Base-by-base conservation (phyloP, 2,113 vertebrate genomes). In the Pristiophorus japonicus region DNA sequence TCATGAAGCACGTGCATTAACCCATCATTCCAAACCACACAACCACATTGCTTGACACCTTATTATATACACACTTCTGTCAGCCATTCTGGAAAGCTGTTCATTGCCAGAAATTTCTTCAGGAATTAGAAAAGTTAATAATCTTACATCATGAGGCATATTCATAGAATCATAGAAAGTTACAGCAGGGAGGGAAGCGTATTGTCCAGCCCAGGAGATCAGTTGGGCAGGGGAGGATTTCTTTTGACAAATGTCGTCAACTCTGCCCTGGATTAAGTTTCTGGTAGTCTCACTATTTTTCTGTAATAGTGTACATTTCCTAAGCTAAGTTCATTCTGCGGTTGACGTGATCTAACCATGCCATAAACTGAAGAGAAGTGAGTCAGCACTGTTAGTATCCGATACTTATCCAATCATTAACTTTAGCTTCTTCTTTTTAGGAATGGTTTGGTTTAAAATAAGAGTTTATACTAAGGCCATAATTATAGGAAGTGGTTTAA, bases 1-100 rank as follows among this genome's bases (percentile, higher is more conserved):
- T 59, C 96, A 96, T 62, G 70, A 96, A 95, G 95, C 85, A 95
- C 81, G 63, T 95, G 87, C 95, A 66, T 66, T 95, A 66, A 62
- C 38, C n/a, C 51, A n/a, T 81, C n/a, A 18, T 12, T 81, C 75
- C 38, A 16, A 63, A 55, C 47, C 84, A 55, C 85, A 88, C 24
- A 24, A 12, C 20, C 45, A 30, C 24, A 18, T 51, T 30, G 85
- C 51, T 14, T 24, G 85, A n/a, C 42, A 38, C 38, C 14, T 11
- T 22, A 88, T 30, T 51, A 7, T 0, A 10, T 11, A 18, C 27
- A 88, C 45, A 47, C 47, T 45, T 24, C 5, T 0, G 45, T 22
- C 10, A 88, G 22, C 51, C 30, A 30, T 88, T 88, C 51, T 30
- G 47, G 51, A 59, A 88, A 59, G 14, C 20, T 34, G 11, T 24